A percentile compares a stretch with the other conserved stretches of the same genome.
These are phyloP conservation scores for Ophiodon elongatus DNA, from an alignment of 2,113 vertebrate genomes.

Conservation along the genomic window DNA sequence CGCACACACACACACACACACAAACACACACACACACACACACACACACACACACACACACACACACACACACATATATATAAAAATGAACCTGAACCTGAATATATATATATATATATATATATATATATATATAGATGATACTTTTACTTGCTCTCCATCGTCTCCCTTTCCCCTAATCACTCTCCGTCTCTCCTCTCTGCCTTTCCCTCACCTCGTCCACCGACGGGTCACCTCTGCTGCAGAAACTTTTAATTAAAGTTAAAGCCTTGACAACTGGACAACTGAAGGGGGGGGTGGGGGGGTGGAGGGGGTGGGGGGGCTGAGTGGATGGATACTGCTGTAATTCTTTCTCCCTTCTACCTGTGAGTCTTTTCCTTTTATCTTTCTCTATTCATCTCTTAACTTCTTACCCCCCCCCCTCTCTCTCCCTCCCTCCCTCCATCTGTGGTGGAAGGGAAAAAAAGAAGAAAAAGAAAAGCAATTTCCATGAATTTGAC, in stretches of 20 bases:
- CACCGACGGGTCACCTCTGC: slow-evolving; percentile 61
- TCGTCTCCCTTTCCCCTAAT: slow-evolving; percentile 49
- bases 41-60: too few relatives aligned
- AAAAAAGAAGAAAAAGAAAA: slow-evolving; percentile 13
- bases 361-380: slow-evolving; percentile 24
- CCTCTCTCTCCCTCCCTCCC: neutral
- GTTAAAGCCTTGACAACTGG: slow-evolving; percentile 59
- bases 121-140: neutral
- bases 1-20: neutral
- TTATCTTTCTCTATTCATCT: slow-evolving; percentile 43
- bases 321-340: slow-evolving; percentile 47
- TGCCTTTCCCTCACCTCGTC: slow-evolving; percentile 53
- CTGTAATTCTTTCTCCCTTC: neutral
- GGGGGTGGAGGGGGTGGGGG: neutral
- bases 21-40: neutral
- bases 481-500: slow-evolving; percentile 80
- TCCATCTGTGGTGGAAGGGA: slow-evolving; percentile 14
- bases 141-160: slow-evolving; percentile 30
- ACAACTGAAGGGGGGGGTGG: slow-evolving; percentile 13
- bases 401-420: slow-evolving; percentile 3
- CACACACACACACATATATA: too few relatives aligned
- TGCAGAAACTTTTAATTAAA: slow-evolving; percentile 77
- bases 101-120: too few relatives aligned
- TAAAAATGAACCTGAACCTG: too few relatives aligned
- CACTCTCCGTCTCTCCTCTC: slow-evolving; percentile 54